These are phyloP conservation scores for Rhipidura dahli DNA, from an alignment of 2,113 vertebrate species.

Conservation along the genomic window DNA sequence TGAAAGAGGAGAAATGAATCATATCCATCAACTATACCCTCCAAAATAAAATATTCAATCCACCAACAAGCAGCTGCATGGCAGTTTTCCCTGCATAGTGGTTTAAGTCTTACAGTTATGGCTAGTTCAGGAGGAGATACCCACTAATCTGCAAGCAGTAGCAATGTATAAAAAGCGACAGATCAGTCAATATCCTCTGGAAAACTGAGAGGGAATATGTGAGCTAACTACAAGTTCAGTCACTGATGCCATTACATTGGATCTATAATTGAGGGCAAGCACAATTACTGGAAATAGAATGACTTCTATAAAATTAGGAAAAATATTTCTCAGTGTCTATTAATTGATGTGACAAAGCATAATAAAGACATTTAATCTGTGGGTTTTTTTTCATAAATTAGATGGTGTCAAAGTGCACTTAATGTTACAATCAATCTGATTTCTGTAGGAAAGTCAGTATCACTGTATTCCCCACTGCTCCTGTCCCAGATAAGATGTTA, in stretches of 20 bases:
- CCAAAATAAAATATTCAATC: neutral
- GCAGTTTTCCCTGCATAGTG: neutral
- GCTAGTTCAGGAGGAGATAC: neutral
- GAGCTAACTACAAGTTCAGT: neutral
- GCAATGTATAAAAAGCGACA: neutral
- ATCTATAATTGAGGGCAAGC: neutral
- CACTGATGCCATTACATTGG: neutral
- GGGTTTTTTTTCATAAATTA: neutral
- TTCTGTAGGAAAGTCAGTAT: neutral
- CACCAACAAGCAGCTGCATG: neutral
- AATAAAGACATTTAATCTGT: neutral
- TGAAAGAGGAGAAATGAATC: neutral
- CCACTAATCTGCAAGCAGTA: neutral
- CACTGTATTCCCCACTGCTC: neutral
- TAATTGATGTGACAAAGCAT: neutral
- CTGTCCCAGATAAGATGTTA: neutral
- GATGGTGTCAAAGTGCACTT: neutral
- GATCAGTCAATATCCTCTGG: neutral
- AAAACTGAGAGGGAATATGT: neutral
- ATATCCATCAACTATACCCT: neutral
- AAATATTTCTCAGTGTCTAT: neutral
- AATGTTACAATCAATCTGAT: neutral
- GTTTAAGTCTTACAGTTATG: neutral
- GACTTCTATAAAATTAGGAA: neutral
- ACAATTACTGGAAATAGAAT: neutral